Evolutionary conservation across 2,888 invertebrate genomes (phyloP), one percentile per base, ranked within the genome.

Genomic region (Congeria kusceri): DNA sequence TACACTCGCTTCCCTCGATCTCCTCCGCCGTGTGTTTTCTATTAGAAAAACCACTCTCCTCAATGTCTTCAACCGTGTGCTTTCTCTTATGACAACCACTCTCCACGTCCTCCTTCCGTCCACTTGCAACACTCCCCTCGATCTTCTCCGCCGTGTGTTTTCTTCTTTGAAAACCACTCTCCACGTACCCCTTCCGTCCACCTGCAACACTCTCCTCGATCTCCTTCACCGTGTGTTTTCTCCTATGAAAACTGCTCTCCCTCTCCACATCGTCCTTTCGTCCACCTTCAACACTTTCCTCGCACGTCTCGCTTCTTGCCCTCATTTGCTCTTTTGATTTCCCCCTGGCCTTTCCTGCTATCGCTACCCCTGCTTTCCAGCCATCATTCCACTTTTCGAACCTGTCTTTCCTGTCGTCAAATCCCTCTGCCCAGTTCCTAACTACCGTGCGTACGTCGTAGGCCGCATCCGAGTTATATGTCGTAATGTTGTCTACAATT

Each of bases 281-380:
- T 20, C 49, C 49, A 20, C 3, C 20, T 20, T 5, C 4, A 20
- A 3, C 3, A 20, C 7, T 15, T 49, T 49, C 3, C 49, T 49
- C 20, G 15, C 20, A 20, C 18, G 20, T 32, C 46, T n/a, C 27
- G 9, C 11, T 57, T 47, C 49, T 13, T 29, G 13, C 39, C 25
- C 56, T 25, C 47, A 27, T 61, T 29, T 63, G 56, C 58, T 28
- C 18, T 32, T 32, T 32, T 57, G 27, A 3, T 53, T n/a, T 28
- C 28, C 20, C 32, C 46, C 7, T 47, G 32, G 18, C 23, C 20
- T 29, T 46, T 39, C n/a, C 25, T 20, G 20, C 53, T 25, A 64
- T 65, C 69, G 63, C 56, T 28, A 27, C 25, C 39, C 32, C 20
- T 58, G 32, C 69, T 44, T 64, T 72, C 71, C 69, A 79, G 9